These are phyloP conservation scores for Catostylus mosaicus DNA, from an alignment of 30 jellyfish, hydroid and myxozoan species.

Conservation along the genomic window DNA sequence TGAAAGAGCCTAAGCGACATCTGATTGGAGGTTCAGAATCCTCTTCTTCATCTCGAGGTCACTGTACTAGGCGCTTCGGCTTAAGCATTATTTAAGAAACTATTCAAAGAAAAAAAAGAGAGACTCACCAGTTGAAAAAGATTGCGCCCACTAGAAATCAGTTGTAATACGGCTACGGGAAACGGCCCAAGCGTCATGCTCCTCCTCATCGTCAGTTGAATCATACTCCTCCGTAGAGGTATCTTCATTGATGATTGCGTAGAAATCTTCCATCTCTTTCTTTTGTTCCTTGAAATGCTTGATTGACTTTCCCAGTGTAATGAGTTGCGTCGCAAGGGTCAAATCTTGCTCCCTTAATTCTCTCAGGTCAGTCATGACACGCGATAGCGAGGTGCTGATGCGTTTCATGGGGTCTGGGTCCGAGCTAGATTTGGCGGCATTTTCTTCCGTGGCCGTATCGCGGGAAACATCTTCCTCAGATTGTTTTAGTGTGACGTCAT, in stretches of 20 bases:
- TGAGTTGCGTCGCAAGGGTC: slow-evolving; percentile 76
- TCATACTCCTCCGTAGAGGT: slow-evolving; percentile 45
- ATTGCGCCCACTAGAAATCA: slow-evolving; percentile 14
- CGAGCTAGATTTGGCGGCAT: slow-evolving; percentile 1
- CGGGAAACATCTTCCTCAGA: background rate
- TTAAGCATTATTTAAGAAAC: too few relatives aligned
- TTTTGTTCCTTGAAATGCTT: slow-evolving; percentile 76
- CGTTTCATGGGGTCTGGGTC: slow-evolving; percentile 67
- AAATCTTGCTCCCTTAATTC: slow-evolving; percentile 83
- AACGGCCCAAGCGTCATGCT: slow-evolving; percentile 14
- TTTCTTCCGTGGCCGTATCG: background rate
- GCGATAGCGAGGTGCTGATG: slow-evolving; percentile 72
- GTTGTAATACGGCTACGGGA: slow-evolving; percentile 37
- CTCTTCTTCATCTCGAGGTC: too few relatives aligned
- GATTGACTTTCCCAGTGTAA: slow-evolving; percentile 81
- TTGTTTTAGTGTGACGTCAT: background rate
- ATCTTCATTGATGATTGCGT: slow-evolving; percentile 45
- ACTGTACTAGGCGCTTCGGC: too few relatives aligned
- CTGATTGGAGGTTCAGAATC: too few relatives aligned
- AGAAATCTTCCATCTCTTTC: slow-evolving; percentile 65
- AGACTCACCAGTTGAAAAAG: too few relatives aligned
- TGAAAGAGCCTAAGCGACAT: too few relatives aligned
- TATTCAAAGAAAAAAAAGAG: too few relatives aligned
- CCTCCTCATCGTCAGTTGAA: slow-evolving; percentile 65
- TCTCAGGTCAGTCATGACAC: slow-evolving; percentile 83